Evolutionary conservation across 2,888 invertebrate species (phyloP).

Genomic region (Philaethria dido): DNA sequence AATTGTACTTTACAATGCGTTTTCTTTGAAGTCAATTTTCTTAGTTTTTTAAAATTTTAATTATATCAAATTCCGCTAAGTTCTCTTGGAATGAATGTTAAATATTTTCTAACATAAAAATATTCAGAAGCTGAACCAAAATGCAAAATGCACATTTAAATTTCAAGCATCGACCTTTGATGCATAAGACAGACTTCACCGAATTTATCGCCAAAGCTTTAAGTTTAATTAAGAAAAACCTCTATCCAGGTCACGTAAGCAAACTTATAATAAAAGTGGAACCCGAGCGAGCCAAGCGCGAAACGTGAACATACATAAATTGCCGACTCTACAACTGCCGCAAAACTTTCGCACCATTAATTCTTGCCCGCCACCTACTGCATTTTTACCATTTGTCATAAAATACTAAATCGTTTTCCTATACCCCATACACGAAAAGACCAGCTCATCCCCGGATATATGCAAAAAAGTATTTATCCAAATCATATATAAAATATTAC

Average conservation of each 20-base stretch:
- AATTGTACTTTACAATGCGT: no score
- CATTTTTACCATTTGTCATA: constrained; percentile 62
- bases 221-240: constrained; percentile 30
- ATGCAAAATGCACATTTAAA: constrained; percentile 1
- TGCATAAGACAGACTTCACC: constrained; percentile 25
- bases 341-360: constrained; percentile 79
- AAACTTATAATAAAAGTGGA: constrained; percentile 28
- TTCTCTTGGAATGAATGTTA: no score
- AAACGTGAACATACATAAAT: constrained; percentile 72
- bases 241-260: constrained; percentile 44
- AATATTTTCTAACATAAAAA: no score
- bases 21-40: no score
- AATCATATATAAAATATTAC: constrained; percentile 71
- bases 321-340: constrained; percentile 54
- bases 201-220: constrained; percentile 30
- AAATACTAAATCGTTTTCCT: constrained; percentile 63
- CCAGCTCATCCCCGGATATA: no score
- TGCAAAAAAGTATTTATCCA: constrained; percentile 54
- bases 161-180: constrained; percentile 22
- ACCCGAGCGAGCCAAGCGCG: constrained; percentile 38
- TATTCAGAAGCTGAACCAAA: not conserved
- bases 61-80: no score
- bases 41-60: no score
- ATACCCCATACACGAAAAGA: no score
- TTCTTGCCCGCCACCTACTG: constrained; percentile 74